A percentile compares a stretch with the other conserved stretches of the same genome.
Conservation (phyloP, 1,140 invertebrate genomes). For the Calliopsis andreniformis region DNA sequence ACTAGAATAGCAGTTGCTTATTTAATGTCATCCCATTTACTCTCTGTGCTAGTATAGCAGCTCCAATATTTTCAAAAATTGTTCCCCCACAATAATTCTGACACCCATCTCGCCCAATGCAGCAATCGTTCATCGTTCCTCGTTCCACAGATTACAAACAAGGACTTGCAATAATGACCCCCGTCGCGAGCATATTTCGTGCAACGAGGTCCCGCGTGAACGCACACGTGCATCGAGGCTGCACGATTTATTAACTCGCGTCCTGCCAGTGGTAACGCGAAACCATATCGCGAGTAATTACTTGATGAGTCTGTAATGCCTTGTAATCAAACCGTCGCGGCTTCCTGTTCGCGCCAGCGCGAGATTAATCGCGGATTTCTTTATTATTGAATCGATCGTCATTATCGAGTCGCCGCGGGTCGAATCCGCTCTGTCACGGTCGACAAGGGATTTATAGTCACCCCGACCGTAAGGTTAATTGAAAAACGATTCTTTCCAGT, state of each 20-base stretch:
- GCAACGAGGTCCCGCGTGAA: conserved; percentile 31
- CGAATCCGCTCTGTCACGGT: neutral
- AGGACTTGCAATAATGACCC: conserved; percentile 45
- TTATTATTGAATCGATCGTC: conserved; percentile 50
- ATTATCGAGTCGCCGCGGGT: conserved; percentile 4
- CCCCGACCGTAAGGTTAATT: neutral
- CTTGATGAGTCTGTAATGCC: conserved; percentile 58
- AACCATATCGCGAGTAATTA: conserved; percentile 59
- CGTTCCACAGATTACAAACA: conserved; percentile 50
- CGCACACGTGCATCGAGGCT: conserved; percentile 37
- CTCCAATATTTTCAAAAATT: too few relatives aligned
- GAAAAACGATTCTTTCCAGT: too few relatives aligned
- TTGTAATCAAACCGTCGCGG: conserved; percentile 46
- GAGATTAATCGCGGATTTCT: conserved; percentile 48
- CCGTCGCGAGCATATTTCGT: conserved; percentile 53
- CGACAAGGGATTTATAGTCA: neutral
- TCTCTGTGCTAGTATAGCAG: too few relatives aligned
- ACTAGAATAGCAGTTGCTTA: too few relatives aligned
- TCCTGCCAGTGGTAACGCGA: conserved; percentile 39
- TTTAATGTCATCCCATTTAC: too few relatives aligned
- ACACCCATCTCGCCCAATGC: neutral
- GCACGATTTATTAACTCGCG: conserved; percentile 51
- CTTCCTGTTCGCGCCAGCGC: neutral
- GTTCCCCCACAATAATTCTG: neutral
- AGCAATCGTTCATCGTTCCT: conserved; percentile 51